These are phyloP conservation scores for Atractosteus spatula DNA, from an alignment of 2,113 vertebrate species.

Conservation along the genomic window DNA sequence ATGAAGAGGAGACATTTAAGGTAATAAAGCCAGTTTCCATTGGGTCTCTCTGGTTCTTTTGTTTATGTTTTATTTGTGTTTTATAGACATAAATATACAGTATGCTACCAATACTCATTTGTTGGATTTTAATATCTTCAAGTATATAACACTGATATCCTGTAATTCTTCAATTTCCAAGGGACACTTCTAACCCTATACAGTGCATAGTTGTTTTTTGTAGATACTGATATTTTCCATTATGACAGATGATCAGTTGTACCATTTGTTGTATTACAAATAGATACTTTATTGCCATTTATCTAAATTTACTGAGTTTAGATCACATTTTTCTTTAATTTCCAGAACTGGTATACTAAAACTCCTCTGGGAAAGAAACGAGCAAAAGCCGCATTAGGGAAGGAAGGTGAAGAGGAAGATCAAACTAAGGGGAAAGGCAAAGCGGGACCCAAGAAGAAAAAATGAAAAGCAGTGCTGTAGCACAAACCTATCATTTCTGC, in stretches of 20 bases:
- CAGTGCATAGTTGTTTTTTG: not conserved
- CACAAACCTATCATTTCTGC: too few relatives aligned
- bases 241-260: not conserved
- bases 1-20: conserved; percentile 70
- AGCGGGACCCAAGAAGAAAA: conserved; percentile 36
- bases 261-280: not conserved
- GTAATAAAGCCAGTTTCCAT: conserved; percentile 38
- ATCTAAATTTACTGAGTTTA: not conserved
- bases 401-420: conserved; percentile 45
- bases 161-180: too few relatives aligned
- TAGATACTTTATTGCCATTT: not conserved
- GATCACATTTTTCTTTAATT: not conserved
- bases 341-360: conserved; percentile 74
- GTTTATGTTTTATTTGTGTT: too few relatives aligned
- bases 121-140: too few relatives aligned
- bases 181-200: too few relatives aligned
- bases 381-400: conserved; percentile 49
- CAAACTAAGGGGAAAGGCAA: conserved; percentile 37
- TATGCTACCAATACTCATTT: too few relatives aligned
- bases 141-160: too few relatives aligned
- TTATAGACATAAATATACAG: too few relatives aligned
- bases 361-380: conserved; percentile 67
- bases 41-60: too few relatives aligned
- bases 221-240: not conserved
- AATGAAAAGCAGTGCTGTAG: conserved; percentile 25